These are phyloP conservation scores for Trematomus loennbergii DNA, from an alignment of 2,113 vertebrate genomes.

Conservation along the genomic window DNA sequence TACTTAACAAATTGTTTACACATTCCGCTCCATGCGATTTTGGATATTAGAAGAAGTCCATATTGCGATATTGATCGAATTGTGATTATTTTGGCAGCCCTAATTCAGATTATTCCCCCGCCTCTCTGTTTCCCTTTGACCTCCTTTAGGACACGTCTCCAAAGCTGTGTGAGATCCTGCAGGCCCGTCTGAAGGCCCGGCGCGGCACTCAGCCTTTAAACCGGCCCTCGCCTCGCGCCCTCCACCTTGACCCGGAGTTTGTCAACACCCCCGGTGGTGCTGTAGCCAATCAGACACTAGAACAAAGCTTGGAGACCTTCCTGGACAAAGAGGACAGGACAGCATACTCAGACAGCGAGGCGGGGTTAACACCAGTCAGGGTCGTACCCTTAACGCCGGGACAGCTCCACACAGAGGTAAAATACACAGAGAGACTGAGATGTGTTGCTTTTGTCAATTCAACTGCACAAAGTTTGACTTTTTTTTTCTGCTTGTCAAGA, in stretches of 20 bases:
- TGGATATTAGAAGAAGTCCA: too few species aligned
- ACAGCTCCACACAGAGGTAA: conserved; percentile 77
- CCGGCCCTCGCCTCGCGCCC: conserved; percentile 73
- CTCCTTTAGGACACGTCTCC: conserved; percentile 74
- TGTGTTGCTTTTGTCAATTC: background rate
- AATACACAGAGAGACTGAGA: too few species aligned
- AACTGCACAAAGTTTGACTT: background rate
- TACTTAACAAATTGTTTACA: too few species aligned
- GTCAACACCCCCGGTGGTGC: conserved; percentile 69
- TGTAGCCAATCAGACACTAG: conserved; percentile 52
- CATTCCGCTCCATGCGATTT: too few species aligned
- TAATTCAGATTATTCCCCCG: too few species aligned
- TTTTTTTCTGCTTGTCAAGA: conserved; percentile 77
- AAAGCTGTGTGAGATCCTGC: conserved; percentile 78
- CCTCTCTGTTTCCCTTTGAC: background rate
- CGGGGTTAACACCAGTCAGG: conserved; percentile 68
- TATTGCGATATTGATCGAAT: too few species aligned
- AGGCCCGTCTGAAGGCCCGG: conserved; percentile 74
- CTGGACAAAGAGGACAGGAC: conserved; percentile 78
- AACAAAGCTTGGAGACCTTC: conserved; percentile 79
- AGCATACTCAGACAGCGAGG: conserved; percentile 62
- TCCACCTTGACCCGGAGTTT: conserved; percentile 81
- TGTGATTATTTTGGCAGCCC: too few species aligned
- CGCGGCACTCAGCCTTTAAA: conserved; percentile 55
- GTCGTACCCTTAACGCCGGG: conserved; percentile 73